A percentile compares a stretch with the other conserved stretches of the same genome.
These are phyloP conservation scores for Andricus quercusramuli DNA, from an alignment of 2,888 invertebrate genomes.

Conservation along the genomic window DNA sequence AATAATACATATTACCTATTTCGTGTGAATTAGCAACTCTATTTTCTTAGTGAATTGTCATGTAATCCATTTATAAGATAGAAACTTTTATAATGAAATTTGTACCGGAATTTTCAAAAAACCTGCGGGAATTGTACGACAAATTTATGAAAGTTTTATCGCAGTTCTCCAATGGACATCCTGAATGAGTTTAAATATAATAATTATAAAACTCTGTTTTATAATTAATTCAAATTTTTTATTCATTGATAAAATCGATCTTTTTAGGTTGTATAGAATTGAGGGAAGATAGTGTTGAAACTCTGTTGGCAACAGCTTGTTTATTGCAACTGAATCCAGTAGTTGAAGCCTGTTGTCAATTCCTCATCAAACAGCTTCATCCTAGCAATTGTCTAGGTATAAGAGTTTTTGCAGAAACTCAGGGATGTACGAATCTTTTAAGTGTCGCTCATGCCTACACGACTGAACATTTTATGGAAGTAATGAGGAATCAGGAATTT, in stretches of 20 bases:
- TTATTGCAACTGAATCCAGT: slow-evolving; percentile 92
- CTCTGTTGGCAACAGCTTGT: slow-evolving; percentile 91
- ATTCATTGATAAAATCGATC: not conserved
- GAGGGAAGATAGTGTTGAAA: slow-evolving; percentile 94
- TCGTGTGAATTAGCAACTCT: too few species aligned
- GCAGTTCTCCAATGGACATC: too few species aligned
- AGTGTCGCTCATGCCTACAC: slow-evolving; percentile 92
- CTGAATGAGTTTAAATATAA: too few species aligned
- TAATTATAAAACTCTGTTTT: too few species aligned
- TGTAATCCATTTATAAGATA: too few species aligned
- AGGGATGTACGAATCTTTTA: slow-evolving; percentile 90
- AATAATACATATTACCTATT: too few species aligned
- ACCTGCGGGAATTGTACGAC: too few species aligned
- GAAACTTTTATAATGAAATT: too few species aligned
- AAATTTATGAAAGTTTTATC: too few species aligned
- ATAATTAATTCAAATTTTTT: not conserved
- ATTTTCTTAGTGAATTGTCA: too few species aligned
- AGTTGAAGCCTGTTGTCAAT: slow-evolving; percentile 93
- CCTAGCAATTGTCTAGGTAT: slow-evolving; percentile 97
- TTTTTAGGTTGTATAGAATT: slow-evolving; percentile 85
- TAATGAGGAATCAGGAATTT: slow-evolving; percentile 92
- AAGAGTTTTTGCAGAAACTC: slow-evolving; percentile 94
- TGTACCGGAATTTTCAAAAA: too few species aligned
- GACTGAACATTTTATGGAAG: slow-evolving; percentile 91
- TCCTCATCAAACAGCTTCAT: slow-evolving; percentile 93